A percentile compares a stretch with the other conserved stretches of the same genome.
These are phyloP conservation scores for Blastomussa wellsi DNA, from an alignment of 92 coral and sea anemone genomes.

Conservation along the genomic window DNA sequence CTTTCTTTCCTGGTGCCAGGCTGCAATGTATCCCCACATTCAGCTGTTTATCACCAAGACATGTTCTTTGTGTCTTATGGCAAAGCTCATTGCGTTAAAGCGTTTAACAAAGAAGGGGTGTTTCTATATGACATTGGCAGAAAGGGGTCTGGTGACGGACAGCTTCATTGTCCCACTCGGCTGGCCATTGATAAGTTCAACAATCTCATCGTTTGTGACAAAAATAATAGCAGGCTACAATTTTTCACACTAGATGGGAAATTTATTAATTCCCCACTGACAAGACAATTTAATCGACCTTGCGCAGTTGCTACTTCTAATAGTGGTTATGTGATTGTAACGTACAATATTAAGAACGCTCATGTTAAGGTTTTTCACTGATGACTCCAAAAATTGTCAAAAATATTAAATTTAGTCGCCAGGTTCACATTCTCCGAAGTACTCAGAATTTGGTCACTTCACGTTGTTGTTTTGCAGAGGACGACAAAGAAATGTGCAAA, in stretches of 20 bases:
- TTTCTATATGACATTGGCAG: conserved; percentile 45
- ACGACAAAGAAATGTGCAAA: no score
- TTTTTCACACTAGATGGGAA: conserved; percentile 9
- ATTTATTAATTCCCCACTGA: background rate
- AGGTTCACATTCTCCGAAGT: no score
- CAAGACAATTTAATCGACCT: background rate
- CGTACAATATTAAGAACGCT: background rate
- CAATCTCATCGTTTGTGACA: conserved; percentile 19
- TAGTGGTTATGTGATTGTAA: background rate
- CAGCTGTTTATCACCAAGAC: background rate
- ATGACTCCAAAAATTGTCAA: no score
- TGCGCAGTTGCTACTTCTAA: background rate
- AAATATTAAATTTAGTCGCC: no score
- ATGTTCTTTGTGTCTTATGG: background rate
- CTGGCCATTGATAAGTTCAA: conserved; percentile 51
- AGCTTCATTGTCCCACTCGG: conserved; percentile 32
- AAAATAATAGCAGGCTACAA: background rate
- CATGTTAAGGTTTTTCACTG: background rate
- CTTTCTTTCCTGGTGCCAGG: background rate
- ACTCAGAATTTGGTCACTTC: no score
- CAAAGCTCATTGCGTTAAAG: conserved; percentile 33
- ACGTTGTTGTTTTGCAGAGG: no score
- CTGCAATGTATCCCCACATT: background rate
- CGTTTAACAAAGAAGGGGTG: conserved; percentile 47
- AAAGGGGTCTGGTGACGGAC: conserved; percentile 24